These are phyloP conservation scores for Caenorhabditis sp. DNA, from an alignment of 2,888 invertebrate genomes.

Conservation along the genomic window DNA sequence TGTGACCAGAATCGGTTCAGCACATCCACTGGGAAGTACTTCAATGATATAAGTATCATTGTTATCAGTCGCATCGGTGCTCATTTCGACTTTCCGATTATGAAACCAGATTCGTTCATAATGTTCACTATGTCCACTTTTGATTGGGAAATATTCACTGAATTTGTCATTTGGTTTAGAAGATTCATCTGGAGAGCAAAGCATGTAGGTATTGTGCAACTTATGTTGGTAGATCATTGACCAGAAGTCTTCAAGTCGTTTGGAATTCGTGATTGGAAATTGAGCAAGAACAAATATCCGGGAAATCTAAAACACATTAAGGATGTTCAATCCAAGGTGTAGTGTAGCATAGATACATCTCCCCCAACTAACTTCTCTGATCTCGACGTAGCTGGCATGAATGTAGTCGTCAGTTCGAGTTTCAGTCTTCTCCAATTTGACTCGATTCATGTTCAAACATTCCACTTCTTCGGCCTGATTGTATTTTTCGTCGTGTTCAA, in stretches of 20 bases:
- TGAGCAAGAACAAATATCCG: slow-evolving; percentile 3
- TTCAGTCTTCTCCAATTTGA: neutral
- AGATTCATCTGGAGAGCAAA: neutral
- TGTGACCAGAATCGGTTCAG: neutral
- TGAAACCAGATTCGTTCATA: slow-evolving; percentile 7
- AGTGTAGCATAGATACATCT: too few species aligned
- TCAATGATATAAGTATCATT: slow-evolving; percentile 2
- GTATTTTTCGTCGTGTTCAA: neutral
- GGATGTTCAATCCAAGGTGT: too few species aligned
- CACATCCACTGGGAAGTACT: slow-evolving; percentile 4
- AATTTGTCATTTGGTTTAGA: slow-evolving; percentile 1
- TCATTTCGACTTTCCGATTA: slow-evolving; percentile 1
- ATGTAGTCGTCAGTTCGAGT: neutral
- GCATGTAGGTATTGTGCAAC: neutral
- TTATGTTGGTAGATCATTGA: slow-evolving; percentile 3
- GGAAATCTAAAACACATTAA: neutral
- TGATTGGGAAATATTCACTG: slow-evolving; percentile 4
- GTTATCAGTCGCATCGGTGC: neutral
- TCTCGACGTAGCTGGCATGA: slow-evolving; percentile 4
- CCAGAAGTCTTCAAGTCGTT: slow-evolving; percentile 4
- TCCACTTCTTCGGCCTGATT: slow-evolving; percentile 7
- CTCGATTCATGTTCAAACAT: slow-evolving; percentile 2
- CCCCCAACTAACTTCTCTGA: neutral
- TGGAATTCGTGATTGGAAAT: neutral
- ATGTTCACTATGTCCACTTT: slow-evolving; percentile 1